These are phyloP conservation scores for Sebastes fasciatus DNA, from an alignment of 2,113 vertebrate genomes.

Conservation along the genomic window DNA sequence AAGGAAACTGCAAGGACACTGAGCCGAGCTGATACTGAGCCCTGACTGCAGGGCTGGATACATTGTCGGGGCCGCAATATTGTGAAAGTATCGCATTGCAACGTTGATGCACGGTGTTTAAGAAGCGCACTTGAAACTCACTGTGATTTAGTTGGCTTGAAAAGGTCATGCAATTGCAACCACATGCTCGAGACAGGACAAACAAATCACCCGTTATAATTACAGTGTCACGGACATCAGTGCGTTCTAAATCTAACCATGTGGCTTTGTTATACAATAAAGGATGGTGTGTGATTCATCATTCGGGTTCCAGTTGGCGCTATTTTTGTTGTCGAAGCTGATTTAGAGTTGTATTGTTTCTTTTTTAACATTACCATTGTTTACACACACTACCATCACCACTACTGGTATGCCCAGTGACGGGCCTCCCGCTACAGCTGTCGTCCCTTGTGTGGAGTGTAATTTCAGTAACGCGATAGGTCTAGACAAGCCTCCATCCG, in stretches of 20 bases:
- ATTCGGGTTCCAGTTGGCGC: neutral
- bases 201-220: conserved; percentile 38
- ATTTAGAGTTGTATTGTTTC: conserved; percentile 44
- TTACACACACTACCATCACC: conserved; percentile 58
- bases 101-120: conserved; percentile 28
- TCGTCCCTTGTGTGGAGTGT: conserved; percentile 76
- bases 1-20: conserved; percentile 72
- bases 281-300: conserved; percentile 12
- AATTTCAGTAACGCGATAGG: conserved; percentile 83
- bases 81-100: conserved; percentile 42
- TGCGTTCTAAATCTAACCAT: conserved; percentile 21
- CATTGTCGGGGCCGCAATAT: neutral
- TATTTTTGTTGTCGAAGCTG: conserved; percentile 47
- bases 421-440: conserved; percentile 83
- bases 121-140: conserved; percentile 25
- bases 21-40: conserved; percentile 42
- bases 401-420: conserved; percentile 56
- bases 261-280: conserved; percentile 28
- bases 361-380: conserved; percentile 52
- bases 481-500: conserved; percentile 40
- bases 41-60: conserved; percentile 31
- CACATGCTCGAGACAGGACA: conserved; percentile 41
- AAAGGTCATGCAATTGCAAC: conserved; percentile 54
- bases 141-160: conserved; percentile 19
- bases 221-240: conserved; percentile 27